Conservation (phyloP, 2,113 vertebrate genomes). For the Chaetorhynchus papuensis region DNA sequence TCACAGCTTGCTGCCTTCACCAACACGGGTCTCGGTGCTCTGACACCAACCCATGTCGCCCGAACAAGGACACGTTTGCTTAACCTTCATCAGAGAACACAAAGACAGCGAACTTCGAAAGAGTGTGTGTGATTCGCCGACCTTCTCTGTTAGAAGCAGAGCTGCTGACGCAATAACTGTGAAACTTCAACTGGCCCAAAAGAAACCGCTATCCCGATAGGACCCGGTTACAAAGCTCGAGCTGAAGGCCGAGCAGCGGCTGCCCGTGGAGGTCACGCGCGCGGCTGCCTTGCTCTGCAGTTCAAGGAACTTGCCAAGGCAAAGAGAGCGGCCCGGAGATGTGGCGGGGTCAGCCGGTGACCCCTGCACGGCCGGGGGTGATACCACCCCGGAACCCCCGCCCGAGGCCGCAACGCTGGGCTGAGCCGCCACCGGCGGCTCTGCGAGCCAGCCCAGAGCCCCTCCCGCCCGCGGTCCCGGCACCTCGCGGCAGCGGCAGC, state of each 20-base stretch:
- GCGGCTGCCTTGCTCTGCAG: no score
- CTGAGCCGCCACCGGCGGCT: background rate
- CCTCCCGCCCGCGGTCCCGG: background rate
- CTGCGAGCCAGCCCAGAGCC: background rate
- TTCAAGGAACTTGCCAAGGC: background rate
- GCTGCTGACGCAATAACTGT: background rate
- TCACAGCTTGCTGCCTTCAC: background rate
- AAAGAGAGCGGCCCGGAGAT: fast-evolving
- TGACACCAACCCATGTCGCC: background rate
- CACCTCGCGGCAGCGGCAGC: background rate
- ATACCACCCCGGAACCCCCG: background rate
- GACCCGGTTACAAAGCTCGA: fast-evolving
- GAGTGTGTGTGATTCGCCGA: background rate
- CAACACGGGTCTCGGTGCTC: background rate
- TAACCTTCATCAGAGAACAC: background rate
- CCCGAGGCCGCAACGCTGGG: background rate
- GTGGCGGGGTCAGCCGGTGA: background rate
- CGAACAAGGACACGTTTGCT: background rate
- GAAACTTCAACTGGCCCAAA: background rate
- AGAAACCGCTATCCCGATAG: fast-evolving
- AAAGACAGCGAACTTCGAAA: background rate
- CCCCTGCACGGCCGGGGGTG: background rate
- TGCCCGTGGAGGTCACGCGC: background rate
- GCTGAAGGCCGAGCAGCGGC: background rate
- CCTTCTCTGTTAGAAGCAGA: background rate